These are phyloP conservation scores for Amazona vittata DNA, from an alignment of 2,113 vertebrate species.

Conservation along the genomic window DNA sequence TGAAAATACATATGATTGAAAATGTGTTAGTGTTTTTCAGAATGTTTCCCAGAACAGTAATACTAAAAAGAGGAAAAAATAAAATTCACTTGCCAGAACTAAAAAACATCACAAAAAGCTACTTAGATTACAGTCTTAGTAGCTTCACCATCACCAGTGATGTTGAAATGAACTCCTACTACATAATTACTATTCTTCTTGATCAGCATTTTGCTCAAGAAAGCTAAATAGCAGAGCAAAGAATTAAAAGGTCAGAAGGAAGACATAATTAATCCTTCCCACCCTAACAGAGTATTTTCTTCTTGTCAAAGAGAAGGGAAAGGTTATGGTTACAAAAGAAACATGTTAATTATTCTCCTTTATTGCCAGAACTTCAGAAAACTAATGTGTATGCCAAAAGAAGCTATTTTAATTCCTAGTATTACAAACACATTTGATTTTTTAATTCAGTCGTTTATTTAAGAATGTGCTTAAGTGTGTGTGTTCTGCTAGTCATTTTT, in stretches of 20 bases:
- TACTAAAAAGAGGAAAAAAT: neutral
- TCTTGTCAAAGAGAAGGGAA: neutral
- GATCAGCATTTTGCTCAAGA: neutral
- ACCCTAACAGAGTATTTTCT: accelerated
- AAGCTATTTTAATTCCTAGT: neutral
- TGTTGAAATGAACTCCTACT: neutral
- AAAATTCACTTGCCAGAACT: neutral
- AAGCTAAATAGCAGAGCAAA: neutral
- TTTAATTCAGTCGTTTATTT: neutral
- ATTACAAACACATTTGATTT: accelerated
- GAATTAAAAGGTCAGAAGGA: neutral
- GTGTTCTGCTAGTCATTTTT: neutral
- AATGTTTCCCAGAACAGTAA: neutral
- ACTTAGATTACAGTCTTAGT: neutral
- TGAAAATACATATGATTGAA: slow-evolving; percentile 35
- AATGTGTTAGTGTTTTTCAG: neutral
- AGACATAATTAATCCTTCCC: neutral
- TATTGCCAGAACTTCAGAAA: neutral
- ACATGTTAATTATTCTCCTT: neutral
- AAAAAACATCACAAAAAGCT: neutral
- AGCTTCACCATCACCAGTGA: neutral
- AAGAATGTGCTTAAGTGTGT: neutral
- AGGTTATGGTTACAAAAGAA: neutral
- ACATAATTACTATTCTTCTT: neutral
- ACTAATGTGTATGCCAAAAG: neutral